phyloP scores from a whole-genome alignment of 2,888 invertebrate genomes.

The Pterostichus niger region DNA sequence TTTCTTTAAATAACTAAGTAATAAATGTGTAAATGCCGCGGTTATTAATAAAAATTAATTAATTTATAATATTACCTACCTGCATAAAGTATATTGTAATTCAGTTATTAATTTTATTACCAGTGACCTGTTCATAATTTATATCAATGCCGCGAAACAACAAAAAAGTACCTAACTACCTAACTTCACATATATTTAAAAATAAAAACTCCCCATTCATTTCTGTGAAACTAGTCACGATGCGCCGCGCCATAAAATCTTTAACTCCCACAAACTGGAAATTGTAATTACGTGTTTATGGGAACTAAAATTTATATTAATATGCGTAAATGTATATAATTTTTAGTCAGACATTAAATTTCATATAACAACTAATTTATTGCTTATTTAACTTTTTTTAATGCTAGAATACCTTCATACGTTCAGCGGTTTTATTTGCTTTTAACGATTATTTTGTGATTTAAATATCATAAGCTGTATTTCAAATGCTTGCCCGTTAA shows the following conservation, averaged over 20 bases:
- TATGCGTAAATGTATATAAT: conserved; percentile 61
- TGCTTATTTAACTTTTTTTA: conserved; percentile 55
- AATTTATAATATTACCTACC: too few relatives aligned
- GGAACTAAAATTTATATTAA: conserved; percentile 58
- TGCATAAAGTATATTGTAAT: too few relatives aligned
- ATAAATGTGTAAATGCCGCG: too few relatives aligned
- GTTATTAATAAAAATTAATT: too few relatives aligned
- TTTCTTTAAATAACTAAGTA: too few relatives aligned
- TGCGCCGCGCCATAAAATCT: conserved; percentile 19
- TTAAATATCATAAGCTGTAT: conserved; percentile 45
- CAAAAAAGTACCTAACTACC: too few relatives aligned
- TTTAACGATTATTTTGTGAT: conserved; percentile 56
- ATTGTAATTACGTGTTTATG: conserved; percentile 61
- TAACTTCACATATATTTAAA: too few relatives aligned
- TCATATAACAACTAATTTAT: conserved; percentile 58
- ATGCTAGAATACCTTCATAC: conserved; percentile 1
- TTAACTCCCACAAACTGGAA: conserved; percentile 44
- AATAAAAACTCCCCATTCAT: conserved; percentile 2
- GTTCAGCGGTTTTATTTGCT: conserved; percentile 39
- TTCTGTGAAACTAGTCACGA: conserved; percentile 19
- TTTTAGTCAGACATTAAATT: conserved; percentile 52
- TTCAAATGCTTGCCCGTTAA: conserved; percentile 26
- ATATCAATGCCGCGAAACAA: too few relatives aligned
- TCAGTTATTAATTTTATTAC: too few relatives aligned
- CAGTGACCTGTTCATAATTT: too few relatives aligned